Evolutionary conservation across 2,797 vertebrate genomes (phyloP).

Genomic region (Astyanax mexicanus): DNA sequence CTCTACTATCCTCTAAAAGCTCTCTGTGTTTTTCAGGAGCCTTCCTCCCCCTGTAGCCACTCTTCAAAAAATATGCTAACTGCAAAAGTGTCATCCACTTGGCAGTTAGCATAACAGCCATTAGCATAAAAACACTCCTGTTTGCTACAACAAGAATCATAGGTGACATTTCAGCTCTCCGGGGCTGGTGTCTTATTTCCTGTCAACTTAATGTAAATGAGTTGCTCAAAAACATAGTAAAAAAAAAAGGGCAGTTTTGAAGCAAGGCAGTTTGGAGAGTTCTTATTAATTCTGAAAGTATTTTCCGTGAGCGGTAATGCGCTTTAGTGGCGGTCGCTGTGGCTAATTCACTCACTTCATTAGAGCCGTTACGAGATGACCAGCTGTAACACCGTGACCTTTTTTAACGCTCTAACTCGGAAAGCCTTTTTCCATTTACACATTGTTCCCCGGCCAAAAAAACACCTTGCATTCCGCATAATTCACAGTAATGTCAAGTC

Average conservation of each 20-base stretch:
- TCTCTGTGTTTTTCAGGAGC: constrained; percentile 5
- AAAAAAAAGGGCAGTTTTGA: not conserved
- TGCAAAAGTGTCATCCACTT: constrained; percentile 18
- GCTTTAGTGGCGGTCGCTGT: constrained; percentile 9
- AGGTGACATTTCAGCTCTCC: not conserved
- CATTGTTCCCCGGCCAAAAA: constrained; percentile 25
- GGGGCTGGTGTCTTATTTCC: not conserved
- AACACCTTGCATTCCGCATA: constrained; percentile 18
- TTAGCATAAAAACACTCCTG: constrained; percentile 3
- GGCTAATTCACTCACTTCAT: constrained; percentile 28
- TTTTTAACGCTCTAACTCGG: constrained; percentile 40
- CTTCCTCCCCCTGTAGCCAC: constrained; percentile 11
- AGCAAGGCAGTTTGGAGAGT: not conserved
- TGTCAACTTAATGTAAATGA: constrained; percentile 16
- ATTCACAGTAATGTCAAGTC: constrained; percentile 51
- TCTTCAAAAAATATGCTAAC: constrained; percentile 15
- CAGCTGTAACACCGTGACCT: constrained; percentile 46
- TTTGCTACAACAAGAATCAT: not conserved
- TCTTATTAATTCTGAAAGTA: constrained; percentile 5
- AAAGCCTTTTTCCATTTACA: constrained; percentile 35
- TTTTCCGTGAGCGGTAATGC: constrained; percentile 2
- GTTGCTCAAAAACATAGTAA: not conserved
- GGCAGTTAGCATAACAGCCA: not conserved
- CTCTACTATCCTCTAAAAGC: constrained; percentile 65
- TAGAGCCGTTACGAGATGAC: constrained; percentile 29